These are phyloP conservation scores for Gymnorhina tibicen DNA, from an alignment of 2,113 vertebrate species.

Conservation along the genomic window DNA sequence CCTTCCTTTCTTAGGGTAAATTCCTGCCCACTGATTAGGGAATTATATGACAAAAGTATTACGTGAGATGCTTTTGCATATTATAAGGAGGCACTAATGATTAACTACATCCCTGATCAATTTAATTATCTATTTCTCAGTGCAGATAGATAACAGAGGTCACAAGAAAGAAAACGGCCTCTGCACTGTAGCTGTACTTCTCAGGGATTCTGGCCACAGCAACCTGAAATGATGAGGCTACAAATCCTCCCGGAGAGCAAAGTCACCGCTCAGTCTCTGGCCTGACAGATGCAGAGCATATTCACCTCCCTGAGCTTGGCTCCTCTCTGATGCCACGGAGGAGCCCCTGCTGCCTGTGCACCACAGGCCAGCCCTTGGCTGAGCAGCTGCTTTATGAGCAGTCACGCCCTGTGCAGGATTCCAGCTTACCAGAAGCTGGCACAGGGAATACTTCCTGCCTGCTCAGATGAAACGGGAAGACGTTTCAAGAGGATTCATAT, in stretches of 20 bases:
- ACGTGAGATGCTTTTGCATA: neutral
- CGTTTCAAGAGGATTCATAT: neutral
- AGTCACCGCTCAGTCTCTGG: neutral
- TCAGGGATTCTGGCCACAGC: neutral
- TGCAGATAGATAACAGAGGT: neutral
- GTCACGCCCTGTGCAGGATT: neutral
- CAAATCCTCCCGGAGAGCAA: neutral
- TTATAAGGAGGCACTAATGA: neutral
- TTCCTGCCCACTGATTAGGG: neutral
- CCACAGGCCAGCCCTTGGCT: neutral
- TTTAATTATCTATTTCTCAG: neutral
- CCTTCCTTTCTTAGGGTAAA: neutral
- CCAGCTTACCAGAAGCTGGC: neutral
- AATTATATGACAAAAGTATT: neutral
- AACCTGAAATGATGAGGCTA: neutral
- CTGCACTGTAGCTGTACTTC: neutral
- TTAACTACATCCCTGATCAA: neutral
- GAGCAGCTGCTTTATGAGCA: neutral
- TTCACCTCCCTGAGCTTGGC: neutral
- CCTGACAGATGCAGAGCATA: accelerated
- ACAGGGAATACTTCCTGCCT: neutral
- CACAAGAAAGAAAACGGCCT: neutral
- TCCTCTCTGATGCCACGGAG: neutral
- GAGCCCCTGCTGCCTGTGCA: neutral
- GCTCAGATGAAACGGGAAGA: neutral